These are phyloP conservation scores for Sebastes diaconus DNA, from an alignment of 2,797 vertebrate species.

Conservation along the genomic window DNA sequence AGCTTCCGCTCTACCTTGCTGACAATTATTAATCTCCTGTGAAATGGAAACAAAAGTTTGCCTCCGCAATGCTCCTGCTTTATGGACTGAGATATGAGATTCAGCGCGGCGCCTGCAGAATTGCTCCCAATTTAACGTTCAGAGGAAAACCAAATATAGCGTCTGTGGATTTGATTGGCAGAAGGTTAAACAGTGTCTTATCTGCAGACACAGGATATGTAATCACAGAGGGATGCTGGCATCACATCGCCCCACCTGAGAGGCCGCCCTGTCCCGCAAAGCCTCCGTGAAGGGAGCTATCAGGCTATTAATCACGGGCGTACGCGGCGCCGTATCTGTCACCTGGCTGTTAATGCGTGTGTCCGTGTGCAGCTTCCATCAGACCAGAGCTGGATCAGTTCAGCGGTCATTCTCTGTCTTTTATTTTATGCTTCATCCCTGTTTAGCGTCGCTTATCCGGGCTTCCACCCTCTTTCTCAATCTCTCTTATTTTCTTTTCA, in stretches of 20 bases:
- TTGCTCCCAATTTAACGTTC: slow-evolving; percentile 57
- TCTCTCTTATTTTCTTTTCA: not conserved
- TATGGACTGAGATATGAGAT: slow-evolving; percentile 61
- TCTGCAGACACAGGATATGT: slow-evolving; percentile 53
- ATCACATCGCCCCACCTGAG: slow-evolving; percentile 26
- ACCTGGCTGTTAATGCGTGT: slow-evolving; percentile 37
- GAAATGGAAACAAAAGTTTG: slow-evolving; percentile 67
- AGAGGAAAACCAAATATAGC: slow-evolving; percentile 55
- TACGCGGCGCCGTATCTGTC: slow-evolving; percentile 20
- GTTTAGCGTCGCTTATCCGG: not conserved
- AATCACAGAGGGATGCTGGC: slow-evolving; percentile 47
- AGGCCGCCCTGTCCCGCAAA: slow-evolving; percentile 23
- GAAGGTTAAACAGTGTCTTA: slow-evolving; percentile 72
- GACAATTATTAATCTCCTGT: slow-evolving; percentile 63
- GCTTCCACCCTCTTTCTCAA: not conserved
- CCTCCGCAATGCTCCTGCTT: slow-evolving; percentile 44
- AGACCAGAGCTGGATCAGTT: slow-evolving; percentile 9
- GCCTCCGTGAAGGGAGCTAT: slow-evolving; percentile 45
- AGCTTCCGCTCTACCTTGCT: slow-evolving; percentile 3
- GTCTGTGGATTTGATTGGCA: slow-evolving; percentile 63
- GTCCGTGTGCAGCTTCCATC: slow-evolving; percentile 5
- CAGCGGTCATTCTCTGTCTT: slow-evolving; percentile 10
- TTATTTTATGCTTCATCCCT: not conserved
- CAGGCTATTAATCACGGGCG: slow-evolving; percentile 61
- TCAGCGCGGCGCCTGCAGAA: slow-evolving; percentile 14